A percentile compares a stretch with the other conserved stretches of the same genome.
Conservation (phyloP, 2,888 invertebrate species). For the Latrodectus elegans region DNA sequence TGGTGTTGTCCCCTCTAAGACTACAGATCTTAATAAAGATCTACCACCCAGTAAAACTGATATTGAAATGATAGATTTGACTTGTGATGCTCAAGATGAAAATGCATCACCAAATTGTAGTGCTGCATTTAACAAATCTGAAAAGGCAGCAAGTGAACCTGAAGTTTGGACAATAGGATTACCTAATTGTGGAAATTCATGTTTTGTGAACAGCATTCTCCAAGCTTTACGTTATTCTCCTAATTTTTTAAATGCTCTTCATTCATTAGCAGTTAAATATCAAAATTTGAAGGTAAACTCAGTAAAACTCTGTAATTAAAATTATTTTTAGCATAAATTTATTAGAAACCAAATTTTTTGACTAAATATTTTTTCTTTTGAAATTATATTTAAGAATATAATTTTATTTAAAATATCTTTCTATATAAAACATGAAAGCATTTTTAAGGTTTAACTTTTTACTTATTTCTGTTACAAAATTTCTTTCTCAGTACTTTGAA, state of each 20-base stretch:
- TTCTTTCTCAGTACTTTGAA: too few species aligned
- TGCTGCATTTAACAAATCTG: neutral
- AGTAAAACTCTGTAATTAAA: too few species aligned
- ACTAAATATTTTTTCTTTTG: too few species aligned
- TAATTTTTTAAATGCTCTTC: slow-evolving; percentile 44
- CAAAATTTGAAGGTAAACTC: neutral
- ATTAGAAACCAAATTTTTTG: too few species aligned
- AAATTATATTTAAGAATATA: too few species aligned
- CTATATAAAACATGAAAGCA: too few species aligned
- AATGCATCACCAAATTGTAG: slow-evolving; percentile 39
- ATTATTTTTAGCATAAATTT: too few species aligned
- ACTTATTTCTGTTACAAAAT: too few species aligned
- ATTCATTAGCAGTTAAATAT: slow-evolving; percentile 28
- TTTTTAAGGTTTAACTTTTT: too few species aligned
- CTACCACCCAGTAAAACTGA: neutral
- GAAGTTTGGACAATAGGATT: slow-evolving; percentile 44
- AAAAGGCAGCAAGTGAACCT: neutral
- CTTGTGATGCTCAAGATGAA: slow-evolving; percentile 20
- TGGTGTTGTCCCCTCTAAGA: neutral
- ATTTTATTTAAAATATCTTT: too few species aligned
- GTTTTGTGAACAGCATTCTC: slow-evolving; percentile 49
- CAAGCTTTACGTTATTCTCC: slow-evolving; percentile 52
- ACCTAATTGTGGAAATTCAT: slow-evolving; percentile 56
- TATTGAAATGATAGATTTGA: slow-evolving; percentile 50
- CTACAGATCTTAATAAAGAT: neutral